Conservation (phyloP, 2,113 vertebrate genomes). For the Benitochromis conjunctus region DNA sequence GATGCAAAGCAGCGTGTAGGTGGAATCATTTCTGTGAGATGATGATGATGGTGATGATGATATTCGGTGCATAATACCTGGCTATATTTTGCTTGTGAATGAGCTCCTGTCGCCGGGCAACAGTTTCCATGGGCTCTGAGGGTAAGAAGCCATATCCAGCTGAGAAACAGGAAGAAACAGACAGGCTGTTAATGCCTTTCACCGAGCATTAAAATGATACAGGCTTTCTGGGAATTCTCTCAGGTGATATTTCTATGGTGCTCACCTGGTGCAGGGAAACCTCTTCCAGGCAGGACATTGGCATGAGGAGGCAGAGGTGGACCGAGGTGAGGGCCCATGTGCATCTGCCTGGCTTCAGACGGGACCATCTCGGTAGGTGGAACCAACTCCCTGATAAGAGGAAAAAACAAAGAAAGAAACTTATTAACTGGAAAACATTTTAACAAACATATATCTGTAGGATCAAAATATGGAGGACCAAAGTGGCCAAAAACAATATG, state of each 20-base stretch:
- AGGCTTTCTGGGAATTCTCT: neutral
- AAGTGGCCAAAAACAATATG: neutral
- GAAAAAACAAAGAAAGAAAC: neutral
- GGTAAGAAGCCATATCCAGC: conserved; percentile 85
- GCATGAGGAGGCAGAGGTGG: conserved; percentile 74
- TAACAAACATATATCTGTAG: neutral
- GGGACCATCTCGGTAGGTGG: conserved; percentile 81
- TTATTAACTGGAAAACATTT: neutral
- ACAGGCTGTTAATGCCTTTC: neutral
- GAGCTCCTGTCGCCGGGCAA: conserved; percentile 88
- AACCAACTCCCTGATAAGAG: conserved; percentile 78
- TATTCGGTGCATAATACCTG: conserved; percentile 75
- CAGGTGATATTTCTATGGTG: neutral
- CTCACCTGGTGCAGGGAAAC: conserved; percentile 79
- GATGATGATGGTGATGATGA: neutral
- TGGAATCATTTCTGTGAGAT: neutral
- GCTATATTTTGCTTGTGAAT: conserved; percentile 91
- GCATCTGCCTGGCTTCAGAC: conserved; percentile 83
- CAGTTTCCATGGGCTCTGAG: conserved; percentile 85
- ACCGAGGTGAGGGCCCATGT: conserved; percentile 79
- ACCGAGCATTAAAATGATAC: neutral
- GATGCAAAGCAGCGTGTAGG: neutral
- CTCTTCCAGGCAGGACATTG: conserved; percentile 71
- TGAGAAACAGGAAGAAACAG: conserved; percentile 2
- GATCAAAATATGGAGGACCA: neutral